A percentile compares a stretch with the other conserved stretches of the same genome.
Conservation (phyloP, 2,888 invertebrate species). For the Metopia argyrocephala region DNA sequence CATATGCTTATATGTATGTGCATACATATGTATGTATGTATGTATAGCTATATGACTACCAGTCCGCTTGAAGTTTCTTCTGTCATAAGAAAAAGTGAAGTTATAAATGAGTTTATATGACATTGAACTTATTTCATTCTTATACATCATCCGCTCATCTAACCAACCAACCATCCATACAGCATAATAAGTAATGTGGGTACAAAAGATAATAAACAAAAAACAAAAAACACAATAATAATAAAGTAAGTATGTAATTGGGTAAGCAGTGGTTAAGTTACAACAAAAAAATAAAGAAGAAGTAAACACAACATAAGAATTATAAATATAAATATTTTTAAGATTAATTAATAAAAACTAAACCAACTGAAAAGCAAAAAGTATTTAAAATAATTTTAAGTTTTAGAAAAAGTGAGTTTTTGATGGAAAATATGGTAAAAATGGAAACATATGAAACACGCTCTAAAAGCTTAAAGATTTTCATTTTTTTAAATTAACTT, state of each 20-base stretch:
- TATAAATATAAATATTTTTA: background rate
- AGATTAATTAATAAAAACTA: background rate
- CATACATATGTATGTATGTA: background rate
- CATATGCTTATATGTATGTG: no score
- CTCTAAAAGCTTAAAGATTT: no score
- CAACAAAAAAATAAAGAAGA: slow-evolving; percentile 1
- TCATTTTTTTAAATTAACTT: no score
- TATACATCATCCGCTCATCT: slow-evolving; percentile 28
- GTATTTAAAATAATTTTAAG: no score
- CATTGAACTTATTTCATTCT: slow-evolving; percentile 53
- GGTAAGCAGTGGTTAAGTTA: slow-evolving; percentile 41
- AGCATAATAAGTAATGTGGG: slow-evolving; percentile 2
- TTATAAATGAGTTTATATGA: slow-evolving; percentile 1
- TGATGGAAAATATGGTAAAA: background rate
- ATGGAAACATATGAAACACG: no score
- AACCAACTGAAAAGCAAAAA: background rate
- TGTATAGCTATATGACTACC: background rate
- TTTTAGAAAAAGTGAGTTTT: no score
- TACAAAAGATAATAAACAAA: background rate
- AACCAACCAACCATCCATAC: background rate
- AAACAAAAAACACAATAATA: background rate
- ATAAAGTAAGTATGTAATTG: slow-evolving; percentile 42
- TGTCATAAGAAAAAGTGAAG: background rate
- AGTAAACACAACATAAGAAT: background rate
- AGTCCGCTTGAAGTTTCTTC: background rate